These are phyloP conservation scores for Orestias chungarensis DNA, from an alignment of 2,797 vertebrate species.

Conservation along the genomic window DNA sequence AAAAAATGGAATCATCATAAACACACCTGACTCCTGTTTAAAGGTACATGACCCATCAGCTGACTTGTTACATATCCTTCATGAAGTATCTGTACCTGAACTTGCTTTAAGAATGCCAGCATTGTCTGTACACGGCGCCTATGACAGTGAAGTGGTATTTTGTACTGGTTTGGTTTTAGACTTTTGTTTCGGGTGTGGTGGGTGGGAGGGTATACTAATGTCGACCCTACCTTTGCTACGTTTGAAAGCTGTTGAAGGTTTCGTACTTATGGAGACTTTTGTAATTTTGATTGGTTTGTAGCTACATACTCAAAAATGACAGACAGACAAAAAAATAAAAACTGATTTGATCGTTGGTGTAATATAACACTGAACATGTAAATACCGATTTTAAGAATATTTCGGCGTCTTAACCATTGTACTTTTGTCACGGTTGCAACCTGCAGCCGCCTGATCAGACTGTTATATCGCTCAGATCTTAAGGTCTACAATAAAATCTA, in stretches of 20 bases:
- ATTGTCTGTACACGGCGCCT: conserved; percentile 69
- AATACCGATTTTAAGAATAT: conserved; percentile 87
- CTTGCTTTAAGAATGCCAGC: conserved; percentile 72
- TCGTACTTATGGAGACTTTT: conserved; percentile 94
- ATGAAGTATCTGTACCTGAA: conserved; percentile 55
- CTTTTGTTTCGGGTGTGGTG: conserved; percentile 80
- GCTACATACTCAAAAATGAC: conserved; percentile 84
- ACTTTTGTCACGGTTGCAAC: conserved; percentile 87
- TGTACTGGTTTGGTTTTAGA: conserved; percentile 84
- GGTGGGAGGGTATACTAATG: conserved; percentile 47
- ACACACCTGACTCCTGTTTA: not conserved
- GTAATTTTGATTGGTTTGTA: conserved; percentile 93
- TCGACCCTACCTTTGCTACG: conserved; percentile 78
- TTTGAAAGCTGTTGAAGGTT: conserved; percentile 88
- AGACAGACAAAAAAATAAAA: conserved; percentile 45
- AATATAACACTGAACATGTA: conserved; percentile 92
- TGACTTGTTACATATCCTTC: conserved; percentile 48
- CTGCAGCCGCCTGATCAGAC: conserved; percentile 96
- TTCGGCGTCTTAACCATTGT: conserved; percentile 82
- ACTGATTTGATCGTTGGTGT: conserved; percentile 77
- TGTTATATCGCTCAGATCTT: conserved; percentile 97
- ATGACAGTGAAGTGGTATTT: conserved; percentile 84
- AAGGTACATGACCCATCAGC: not conserved
- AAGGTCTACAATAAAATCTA: conserved; percentile 99
- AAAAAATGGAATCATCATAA: not conserved